Percentiles rank a stretch among this genome's conserved stretches.
Conservation (phyloP, 2,888 invertebrate species). For the Resseliella maxima region DNA sequence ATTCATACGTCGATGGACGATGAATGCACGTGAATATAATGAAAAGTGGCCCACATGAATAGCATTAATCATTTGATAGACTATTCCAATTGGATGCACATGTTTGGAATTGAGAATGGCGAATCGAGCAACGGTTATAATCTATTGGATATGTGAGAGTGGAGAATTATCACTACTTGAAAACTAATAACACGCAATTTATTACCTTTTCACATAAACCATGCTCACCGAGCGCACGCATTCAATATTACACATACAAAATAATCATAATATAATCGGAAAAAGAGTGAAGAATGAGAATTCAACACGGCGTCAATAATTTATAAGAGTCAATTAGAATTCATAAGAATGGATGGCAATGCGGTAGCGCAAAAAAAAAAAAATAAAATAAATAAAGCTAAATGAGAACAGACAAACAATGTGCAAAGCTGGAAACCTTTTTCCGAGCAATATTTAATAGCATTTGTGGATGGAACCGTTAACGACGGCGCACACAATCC, state of each 20-base stretch:
- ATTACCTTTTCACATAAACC: constrained; percentile 30
- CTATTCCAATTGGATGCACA: constrained; percentile 48
- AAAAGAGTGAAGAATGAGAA: constrained; percentile 9
- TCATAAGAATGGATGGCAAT: constrained; percentile 32
- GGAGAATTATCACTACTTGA: neutral
- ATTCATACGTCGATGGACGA: neutral
- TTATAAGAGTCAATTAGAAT: constrained; percentile 51
- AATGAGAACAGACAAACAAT: neutral
- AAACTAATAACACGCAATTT: constrained; percentile 3
- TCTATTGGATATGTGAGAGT: neutral
- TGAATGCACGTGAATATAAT: neutral
- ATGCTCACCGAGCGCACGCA: constrained; percentile 36
- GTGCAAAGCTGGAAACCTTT: constrained; percentile 15
- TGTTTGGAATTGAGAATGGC: neutral
- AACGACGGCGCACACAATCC: constrained; percentile 15
- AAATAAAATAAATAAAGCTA: neutral
- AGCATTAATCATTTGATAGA: constrained; percentile 43
- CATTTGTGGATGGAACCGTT: constrained; percentile 13
- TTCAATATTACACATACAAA: neutral
- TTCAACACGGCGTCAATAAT: constrained; percentile 44
- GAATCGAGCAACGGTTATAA: constrained; percentile 20
- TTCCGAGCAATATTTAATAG: neutral
- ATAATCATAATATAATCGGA: neutral
- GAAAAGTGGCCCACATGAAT: neutral
- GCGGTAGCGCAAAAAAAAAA: neutral